Evolutionary conservation across 2,888 invertebrate species (phyloP).

Genomic region (Halictus quadricinctus): DNA sequence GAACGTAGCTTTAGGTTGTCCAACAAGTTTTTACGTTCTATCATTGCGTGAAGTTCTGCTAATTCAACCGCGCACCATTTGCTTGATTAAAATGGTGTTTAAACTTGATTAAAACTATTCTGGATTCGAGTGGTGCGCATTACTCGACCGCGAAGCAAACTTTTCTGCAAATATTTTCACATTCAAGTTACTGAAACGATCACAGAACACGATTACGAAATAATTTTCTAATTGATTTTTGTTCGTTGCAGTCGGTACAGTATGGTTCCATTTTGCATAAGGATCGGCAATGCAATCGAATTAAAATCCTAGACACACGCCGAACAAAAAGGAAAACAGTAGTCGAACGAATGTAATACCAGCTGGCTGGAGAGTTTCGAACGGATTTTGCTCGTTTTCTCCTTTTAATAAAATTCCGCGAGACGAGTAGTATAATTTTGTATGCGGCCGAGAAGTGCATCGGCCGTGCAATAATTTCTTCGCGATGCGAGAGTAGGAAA

Average conservation of each 20-base stretch:
- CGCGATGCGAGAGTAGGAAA: neutral
- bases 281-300: neutral
- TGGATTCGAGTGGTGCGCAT: neutral
- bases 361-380: neutral
- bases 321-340: neutral
- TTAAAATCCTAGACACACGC: neutral
- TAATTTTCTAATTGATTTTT: neutral
- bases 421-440: neutral
- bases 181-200: neutral
- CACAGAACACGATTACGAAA: neutral
- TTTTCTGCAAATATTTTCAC: neutral
- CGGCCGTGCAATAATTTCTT: conserved; percentile 8
- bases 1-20: too few relatives aligned
- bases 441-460: conserved; percentile 1
- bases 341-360: neutral
- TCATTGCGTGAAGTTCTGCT: neutral
- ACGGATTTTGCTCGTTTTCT: neutral
- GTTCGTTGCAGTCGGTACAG: neutral
- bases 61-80: neutral
- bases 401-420: neutral
- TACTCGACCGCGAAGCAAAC: neutral
- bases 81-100: neutral
- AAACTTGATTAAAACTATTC: neutral
- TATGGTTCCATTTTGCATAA: neutral
- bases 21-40: neutral